Conservation (phyloP, 2,888 invertebrate genomes). For the Fragum fragum region DNA sequence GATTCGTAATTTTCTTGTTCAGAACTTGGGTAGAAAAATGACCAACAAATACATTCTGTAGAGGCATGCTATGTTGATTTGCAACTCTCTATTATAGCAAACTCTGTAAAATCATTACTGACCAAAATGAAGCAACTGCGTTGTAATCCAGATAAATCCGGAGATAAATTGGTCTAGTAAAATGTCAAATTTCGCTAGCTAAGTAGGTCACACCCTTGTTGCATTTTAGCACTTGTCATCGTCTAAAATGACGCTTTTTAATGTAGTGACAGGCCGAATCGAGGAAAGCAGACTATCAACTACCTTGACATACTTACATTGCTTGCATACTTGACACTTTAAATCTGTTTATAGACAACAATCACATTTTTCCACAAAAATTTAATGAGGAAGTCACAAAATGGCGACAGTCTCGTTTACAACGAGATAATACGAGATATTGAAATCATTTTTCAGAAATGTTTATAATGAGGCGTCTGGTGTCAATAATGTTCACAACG, state of each 20-base stretch:
- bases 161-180: not conserved
- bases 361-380: constrained; percentile 10
- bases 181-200: constrained; percentile 20
- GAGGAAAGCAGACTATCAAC: not conserved
- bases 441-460: not conserved
- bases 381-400: constrained; percentile 61
- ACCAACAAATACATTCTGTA: too few species aligned
- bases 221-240: not conserved
- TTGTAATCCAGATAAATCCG: too few species aligned
- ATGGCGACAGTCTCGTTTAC: constrained; percentile 59
- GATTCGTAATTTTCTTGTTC: too few species aligned
- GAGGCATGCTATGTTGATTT: too few species aligned
- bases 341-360: constrained; percentile 16
- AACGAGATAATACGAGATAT: constrained; percentile 61
- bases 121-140: too few species aligned
- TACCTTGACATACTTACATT: constrained; percentile 20
- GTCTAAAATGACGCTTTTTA: not conserved
- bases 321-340: not conserved
- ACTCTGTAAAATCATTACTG: too few species aligned
- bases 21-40: too few species aligned
- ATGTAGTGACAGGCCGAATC: not conserved
- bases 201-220: constrained; percentile 45
- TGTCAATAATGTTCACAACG: too few species aligned
- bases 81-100: too few species aligned
- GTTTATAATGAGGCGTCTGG: constrained; percentile 15